Percentiles rank a stretch among this genome's conserved stretches.
phyloP scores from a whole-genome alignment of 2,888 invertebrate species.

The Diarsia rubi region DNA sequence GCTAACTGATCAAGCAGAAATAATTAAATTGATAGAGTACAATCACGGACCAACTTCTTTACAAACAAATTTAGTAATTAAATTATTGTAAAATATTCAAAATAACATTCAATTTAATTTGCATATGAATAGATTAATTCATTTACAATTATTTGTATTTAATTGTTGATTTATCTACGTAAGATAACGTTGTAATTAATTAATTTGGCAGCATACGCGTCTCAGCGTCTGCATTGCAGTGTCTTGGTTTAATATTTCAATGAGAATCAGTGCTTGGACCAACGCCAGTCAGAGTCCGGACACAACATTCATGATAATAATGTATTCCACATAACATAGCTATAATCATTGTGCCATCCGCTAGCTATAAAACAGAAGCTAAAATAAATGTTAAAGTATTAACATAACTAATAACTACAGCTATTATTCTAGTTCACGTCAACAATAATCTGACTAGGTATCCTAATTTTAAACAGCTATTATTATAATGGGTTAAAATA shows the following conservation, averaged over 20 bases:
- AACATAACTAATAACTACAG: constrained; percentile 21
- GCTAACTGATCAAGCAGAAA: constrained; percentile 28
- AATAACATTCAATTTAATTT: not conserved
- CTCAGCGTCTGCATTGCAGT: constrained; percentile 85
- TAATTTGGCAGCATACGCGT: constrained; percentile 78
- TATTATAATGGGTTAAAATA: constrained; percentile 20
- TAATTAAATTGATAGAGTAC: constrained; percentile 27
- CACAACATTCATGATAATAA: constrained; percentile 70
- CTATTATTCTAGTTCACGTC: constrained; percentile 35
- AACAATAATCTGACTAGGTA: constrained; percentile 16
- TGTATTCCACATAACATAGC: constrained; percentile 52
- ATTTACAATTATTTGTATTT: constrained; percentile 20
- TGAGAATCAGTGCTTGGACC: constrained; percentile 87
- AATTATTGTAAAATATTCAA: constrained; percentile 2
- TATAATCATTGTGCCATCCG: constrained; percentile 40
- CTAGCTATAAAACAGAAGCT: constrained; percentile 39
- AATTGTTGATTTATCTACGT: constrained; percentile 8
- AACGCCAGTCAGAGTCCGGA: constrained; percentile 79
- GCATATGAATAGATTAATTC: constrained; percentile 8
- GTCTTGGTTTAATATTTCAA: constrained; percentile 91
- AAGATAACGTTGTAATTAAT: constrained; percentile 65
- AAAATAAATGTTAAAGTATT: constrained; percentile 26
- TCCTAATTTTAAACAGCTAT: constrained; percentile 28
- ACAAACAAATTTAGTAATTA: constrained; percentile 5
- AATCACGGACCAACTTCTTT: constrained; percentile 21